phyloP scores from a whole-genome alignment of 2,888 invertebrate species.

The Electrophaes corylata region DNA sequence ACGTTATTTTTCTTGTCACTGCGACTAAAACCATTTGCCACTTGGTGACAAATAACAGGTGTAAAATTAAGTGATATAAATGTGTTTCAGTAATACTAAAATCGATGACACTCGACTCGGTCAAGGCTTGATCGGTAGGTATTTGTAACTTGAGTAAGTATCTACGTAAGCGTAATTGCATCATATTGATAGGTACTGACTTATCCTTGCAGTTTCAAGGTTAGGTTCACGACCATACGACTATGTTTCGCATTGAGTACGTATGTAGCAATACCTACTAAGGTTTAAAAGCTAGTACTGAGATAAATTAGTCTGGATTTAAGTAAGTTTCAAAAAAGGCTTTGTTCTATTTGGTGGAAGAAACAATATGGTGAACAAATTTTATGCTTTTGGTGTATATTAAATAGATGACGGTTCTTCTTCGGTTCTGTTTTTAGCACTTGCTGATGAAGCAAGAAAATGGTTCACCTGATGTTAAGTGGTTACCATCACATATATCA shows the following conservation, averaged over 20 bases:
- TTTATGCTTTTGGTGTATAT: too few species aligned
- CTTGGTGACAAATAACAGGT: neutral
- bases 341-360: too few species aligned
- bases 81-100: conserved; percentile 15
- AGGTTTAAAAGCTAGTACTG: neutral
- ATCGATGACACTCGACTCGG: conserved; percentile 23
- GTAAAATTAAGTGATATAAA: neutral
- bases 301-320: too few species aligned
- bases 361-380: too few species aligned
- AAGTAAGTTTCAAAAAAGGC: too few species aligned
- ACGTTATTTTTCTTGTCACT: too few species aligned
- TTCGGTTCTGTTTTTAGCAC: too few species aligned
- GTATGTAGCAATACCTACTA: neutral
- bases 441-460: too few species aligned
- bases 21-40: neutral
- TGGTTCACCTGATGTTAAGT: too few species aligned
- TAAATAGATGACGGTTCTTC: too few species aligned
- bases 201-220: conserved; percentile 23
- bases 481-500: too few species aligned
- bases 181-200: conserved; percentile 14
- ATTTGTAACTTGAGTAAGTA: conserved; percentile 24
- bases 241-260: neutral
- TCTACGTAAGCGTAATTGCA: conserved; percentile 25
- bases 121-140: conserved; percentile 23
- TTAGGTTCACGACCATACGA: conserved; percentile 20